A percentile compares a stretch with the other conserved stretches of the same genome.
These are phyloP conservation scores for Sclerodermus sp. DNA, from an alignment of 2,888 invertebrate genomes.

Conservation along the genomic window DNA sequence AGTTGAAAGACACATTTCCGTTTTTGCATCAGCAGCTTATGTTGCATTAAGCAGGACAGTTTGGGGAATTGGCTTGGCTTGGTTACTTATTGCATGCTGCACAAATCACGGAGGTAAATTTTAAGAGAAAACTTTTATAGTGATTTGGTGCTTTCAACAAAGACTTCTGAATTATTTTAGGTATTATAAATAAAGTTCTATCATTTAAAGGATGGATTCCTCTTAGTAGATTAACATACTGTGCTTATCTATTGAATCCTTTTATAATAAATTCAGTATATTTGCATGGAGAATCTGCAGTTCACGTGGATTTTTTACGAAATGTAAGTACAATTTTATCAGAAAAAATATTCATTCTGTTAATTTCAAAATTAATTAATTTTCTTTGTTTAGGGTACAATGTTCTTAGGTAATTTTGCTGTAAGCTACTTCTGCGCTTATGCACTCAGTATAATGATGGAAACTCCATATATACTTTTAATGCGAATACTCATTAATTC, in stretches of 20 bases:
- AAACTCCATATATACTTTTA: slow-evolving; percentile 54
- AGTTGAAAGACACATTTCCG: slow-evolving; percentile 56
- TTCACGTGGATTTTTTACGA: slow-evolving; percentile 46
- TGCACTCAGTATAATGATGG: slow-evolving; percentile 49
- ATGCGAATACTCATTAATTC: slow-evolving; percentile 39
- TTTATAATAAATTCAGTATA: slow-evolving; percentile 60
- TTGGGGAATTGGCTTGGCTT: slow-evolving; percentile 63
- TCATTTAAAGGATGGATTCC: slow-evolving; percentile 48
- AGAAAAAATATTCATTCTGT: background rate
- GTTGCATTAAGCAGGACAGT: slow-evolving; percentile 60
- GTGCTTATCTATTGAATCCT: slow-evolving; percentile 65
- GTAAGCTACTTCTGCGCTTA: slow-evolving; percentile 51
- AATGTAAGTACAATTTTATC: slow-evolving; percentile 51
- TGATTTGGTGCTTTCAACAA: too few relatives aligned
- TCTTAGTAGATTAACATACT: slow-evolving; percentile 63
- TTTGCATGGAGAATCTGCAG: slow-evolving; percentile 42
- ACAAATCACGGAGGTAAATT: slow-evolving; percentile 60
- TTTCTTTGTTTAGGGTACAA: slow-evolving; percentile 38
- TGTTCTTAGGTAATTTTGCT: slow-evolving; percentile 42
- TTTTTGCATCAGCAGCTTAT: slow-evolving; percentile 58
- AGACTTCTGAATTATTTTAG: slow-evolving; percentile 40
- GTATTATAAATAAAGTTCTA: slow-evolving; percentile 55
- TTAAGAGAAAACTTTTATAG: background rate
- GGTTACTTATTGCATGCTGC: slow-evolving; percentile 63
- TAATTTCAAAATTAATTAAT: slow-evolving; percentile 4